Evolutionary conservation across 2,888 invertebrate species (phyloP).

Genomic region (Phrixothrix hirtus): DNA sequence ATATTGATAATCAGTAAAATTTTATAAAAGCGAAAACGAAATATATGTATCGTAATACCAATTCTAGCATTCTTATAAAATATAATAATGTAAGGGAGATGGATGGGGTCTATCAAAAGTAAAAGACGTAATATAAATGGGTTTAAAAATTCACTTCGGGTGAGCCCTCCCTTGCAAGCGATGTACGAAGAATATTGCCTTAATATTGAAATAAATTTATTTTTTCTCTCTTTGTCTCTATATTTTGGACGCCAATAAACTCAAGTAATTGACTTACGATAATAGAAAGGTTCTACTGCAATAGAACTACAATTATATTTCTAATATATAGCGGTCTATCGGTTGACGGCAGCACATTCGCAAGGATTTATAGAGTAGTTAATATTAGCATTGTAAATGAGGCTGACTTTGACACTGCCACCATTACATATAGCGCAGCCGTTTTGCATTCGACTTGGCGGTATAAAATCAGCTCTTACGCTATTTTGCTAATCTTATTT

Average conservation of each 20-base stretch:
- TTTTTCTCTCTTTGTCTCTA: neutral
- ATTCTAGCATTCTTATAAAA: no score
- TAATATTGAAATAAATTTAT: slow-evolving; percentile 2
- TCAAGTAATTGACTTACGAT: slow-evolving; percentile 20
- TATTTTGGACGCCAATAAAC: slow-evolving; percentile 7
- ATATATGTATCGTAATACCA: no score
- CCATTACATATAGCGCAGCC: slow-evolving; percentile 15
- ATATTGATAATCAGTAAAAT: no score
- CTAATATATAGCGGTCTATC: slow-evolving; percentile 28
- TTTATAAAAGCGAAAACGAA: no score
- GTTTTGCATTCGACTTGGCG: slow-evolving; percentile 4
- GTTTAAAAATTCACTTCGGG: no score
- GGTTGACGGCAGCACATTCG: slow-evolving; percentile 26
- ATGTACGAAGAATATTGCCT: neutral
- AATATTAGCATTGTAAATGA: slow-evolving; percentile 36
- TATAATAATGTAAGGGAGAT: no score
- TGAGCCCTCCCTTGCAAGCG: no score
- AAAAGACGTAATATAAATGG: no score
- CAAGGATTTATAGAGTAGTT: slow-evolving; percentile 34
- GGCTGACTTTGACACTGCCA: slow-evolving; percentile 27
- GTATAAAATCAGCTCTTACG: neutral
- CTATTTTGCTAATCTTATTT: slow-evolving; percentile 1
- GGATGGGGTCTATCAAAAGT: no score
- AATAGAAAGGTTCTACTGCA: slow-evolving; percentile 15
- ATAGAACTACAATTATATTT: slow-evolving; percentile 26